These are phyloP conservation scores for Drosophila prolongata DNA, from an alignment of 2,888 invertebrate genomes.

Conservation along the genomic window DNA sequence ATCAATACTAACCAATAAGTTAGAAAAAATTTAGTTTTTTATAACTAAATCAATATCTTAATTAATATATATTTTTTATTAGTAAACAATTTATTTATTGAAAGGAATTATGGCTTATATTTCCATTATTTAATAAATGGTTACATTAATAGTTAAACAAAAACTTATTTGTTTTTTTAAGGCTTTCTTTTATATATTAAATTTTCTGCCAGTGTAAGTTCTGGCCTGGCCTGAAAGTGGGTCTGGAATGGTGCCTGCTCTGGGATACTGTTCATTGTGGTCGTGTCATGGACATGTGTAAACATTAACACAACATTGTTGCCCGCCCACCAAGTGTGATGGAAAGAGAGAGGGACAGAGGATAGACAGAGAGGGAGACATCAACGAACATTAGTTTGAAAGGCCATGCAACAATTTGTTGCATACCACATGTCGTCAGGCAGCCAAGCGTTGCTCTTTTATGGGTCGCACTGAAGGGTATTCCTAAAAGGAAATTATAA, in stretches of 20 bases:
- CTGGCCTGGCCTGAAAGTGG: constrained; percentile 4
- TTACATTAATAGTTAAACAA: too few species aligned
- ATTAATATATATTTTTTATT: too few species aligned
- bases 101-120: too few species aligned
- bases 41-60: too few species aligned
- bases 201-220: constrained; percentile 4
- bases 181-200: not conserved
- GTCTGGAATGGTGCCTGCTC: constrained; percentile 37
- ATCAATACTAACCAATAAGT: too few species aligned
- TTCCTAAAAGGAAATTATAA: not conserved
- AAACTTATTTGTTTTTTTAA: too few species aligned
- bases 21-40: too few species aligned
- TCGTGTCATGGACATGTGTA: constrained; percentile 68
- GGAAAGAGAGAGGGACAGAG: not conserved
- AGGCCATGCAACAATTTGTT: constrained; percentile 75
- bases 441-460: constrained; percentile 54
- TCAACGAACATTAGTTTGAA: constrained; percentile 53
- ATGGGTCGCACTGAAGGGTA: constrained; percentile 4
- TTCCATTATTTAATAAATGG: too few species aligned
- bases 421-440: constrained; percentile 51
- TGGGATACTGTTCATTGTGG: constrained; percentile 50
- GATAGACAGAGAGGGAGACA: constrained; percentile 19
- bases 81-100: too few species aligned
- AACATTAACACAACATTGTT: constrained; percentile 77
- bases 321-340: constrained; percentile 13